Evolutionary conservation across 2,797 vertebrate species (phyloP), one percentile per base, ranked within the genome.

Genomic region (Benthosema pterotum): DNA sequence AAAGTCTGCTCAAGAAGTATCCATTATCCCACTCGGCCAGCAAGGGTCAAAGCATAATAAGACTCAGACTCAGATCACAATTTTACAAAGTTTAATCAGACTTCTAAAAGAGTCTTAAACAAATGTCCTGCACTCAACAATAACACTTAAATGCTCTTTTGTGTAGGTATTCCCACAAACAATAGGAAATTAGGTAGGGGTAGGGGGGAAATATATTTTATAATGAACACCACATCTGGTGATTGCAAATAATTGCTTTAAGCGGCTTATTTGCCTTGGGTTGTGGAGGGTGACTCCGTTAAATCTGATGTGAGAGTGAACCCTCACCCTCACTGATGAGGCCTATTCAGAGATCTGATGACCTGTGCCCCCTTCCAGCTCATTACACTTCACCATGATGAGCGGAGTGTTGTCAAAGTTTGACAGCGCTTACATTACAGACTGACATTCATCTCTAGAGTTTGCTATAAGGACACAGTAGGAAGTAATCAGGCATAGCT

Each of bases 171-270:
- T 93, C 89, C 85, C 91, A 67, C 13, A 92, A 95, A 96, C 94
- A 96, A 95, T 95, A 91, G 91, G 84, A 96, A 95, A 96, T 93
- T 91, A 94, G 86, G 79, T 92, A 92, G 91, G 90, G 82, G 80
- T 88, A 93, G 77, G 59, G 72, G 72, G 52, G 63, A 69, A 78
- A 88, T 85, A 89, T 78, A 80, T 77, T 94, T 94, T 93, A 90
- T 94, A 94, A 96, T 95, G 95, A 97, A 97, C 90, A 93, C 83
- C 92, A 92, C 93, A 95, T 96, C 95, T 94, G 91, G 95, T 98
- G 97, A 99, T 98, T 99, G 96, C 95, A 86, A 94, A 94, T 97
- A 95, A 98, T 99, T 98, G 95, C 91, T 89, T 95, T 96, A 93
- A 94, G 92, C 94, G 91, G 93, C 88, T 92, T 92, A 93, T 95